phyloP scores from a whole-genome alignment of 2,797 vertebrate species.

The Helarctos malayanus region DNA sequence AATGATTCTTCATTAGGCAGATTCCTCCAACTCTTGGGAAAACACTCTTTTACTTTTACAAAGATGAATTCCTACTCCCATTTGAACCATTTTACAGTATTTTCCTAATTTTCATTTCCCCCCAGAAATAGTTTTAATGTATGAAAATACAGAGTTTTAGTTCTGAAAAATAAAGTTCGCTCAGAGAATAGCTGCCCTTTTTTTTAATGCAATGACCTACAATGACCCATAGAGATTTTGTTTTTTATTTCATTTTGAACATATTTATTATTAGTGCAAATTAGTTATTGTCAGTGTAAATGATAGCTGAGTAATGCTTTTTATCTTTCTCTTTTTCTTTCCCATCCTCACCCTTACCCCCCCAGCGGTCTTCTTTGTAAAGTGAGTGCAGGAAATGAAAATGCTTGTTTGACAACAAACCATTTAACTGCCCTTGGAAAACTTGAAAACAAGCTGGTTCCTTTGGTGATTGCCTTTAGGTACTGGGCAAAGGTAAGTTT shows the following conservation, averaged over 20 bases:
- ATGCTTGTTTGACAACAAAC: slow-evolving; percentile 94
- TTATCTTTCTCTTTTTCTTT: slow-evolving; percentile 71
- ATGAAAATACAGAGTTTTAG: slow-evolving; percentile 33
- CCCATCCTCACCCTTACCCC: neutral
- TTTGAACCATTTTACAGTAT: slow-evolving; percentile 44
- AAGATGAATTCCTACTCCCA: neutral
- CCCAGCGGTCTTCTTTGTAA: slow-evolving; percentile 95
- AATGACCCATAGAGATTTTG: neutral
- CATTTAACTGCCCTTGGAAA: slow-evolving; percentile 92
- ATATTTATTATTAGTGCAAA: neutral
- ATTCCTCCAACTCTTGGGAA: neutral
- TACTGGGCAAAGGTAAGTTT: slow-evolving; percentile 94
- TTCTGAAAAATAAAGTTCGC: slow-evolving; percentile 37
- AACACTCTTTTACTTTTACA: neutral
- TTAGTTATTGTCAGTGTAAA: neutral
- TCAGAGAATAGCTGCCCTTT: slow-evolving; percentile 20
- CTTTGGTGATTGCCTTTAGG: slow-evolving; percentile 94
- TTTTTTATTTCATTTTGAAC: slow-evolving; percentile 52
- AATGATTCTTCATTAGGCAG: neutral
- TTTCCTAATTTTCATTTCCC: neutral
- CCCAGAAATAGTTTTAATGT: slow-evolving; percentile 14
- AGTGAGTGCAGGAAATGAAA: slow-evolving; percentile 98
- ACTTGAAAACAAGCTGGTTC: slow-evolving; percentile 90
- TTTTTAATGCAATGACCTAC: neutral
- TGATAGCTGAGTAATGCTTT: slow-evolving; percentile 37